phyloP scores from a whole-genome alignment of 1,140 invertebrate species.

The Himalopsyche phryganea region DNA sequence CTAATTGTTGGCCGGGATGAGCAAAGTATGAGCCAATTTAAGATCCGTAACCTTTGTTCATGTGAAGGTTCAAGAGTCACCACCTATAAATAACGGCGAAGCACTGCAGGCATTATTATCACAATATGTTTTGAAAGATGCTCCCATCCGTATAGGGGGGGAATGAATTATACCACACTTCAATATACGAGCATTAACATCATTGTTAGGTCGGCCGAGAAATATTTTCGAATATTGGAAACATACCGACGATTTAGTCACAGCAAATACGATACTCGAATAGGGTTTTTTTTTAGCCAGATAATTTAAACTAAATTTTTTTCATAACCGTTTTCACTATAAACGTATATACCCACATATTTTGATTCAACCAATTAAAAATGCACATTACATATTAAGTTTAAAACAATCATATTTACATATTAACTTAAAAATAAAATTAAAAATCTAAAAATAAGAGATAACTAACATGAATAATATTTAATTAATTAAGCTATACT shows the following conservation, averaged over 20 bases:
- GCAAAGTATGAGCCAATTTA: slow-evolving; percentile 15
- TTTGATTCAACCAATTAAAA: too few relatives aligned
- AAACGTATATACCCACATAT: too few relatives aligned
- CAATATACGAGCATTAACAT: slow-evolving; percentile 13
- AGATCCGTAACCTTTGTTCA: slow-evolving; percentile 19
- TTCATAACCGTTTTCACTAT: too few relatives aligned
- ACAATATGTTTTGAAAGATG: slow-evolving; percentile 26
- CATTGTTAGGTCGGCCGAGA: slow-evolving; percentile 22
- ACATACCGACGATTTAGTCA: slow-evolving; percentile 31
- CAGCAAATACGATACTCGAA: slow-evolving; percentile 31
- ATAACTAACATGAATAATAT: too few relatives aligned
- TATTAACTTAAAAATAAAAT: too few relatives aligned
- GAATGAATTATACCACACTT: slow-evolving; percentile 10
- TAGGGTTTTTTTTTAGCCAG: too few relatives aligned
- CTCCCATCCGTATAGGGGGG: background rate
- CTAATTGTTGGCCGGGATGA: too few relatives aligned
- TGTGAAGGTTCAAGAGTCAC: slow-evolving; percentile 14
- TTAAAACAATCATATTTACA: too few relatives aligned
- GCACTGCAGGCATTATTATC: slow-evolving; percentile 29
- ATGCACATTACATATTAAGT: too few relatives aligned
- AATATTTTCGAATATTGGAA: slow-evolving; percentile 14
- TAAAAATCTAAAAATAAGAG: too few relatives aligned
- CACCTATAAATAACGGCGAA: slow-evolving; percentile 18
- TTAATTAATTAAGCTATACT: too few relatives aligned
- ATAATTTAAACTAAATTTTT: too few relatives aligned